Percentiles rank a stretch among this genome's conserved stretches.
phyloP scores from a whole-genome alignment of 2,888 invertebrate genomes.

The Magallana nippona region DNA sequence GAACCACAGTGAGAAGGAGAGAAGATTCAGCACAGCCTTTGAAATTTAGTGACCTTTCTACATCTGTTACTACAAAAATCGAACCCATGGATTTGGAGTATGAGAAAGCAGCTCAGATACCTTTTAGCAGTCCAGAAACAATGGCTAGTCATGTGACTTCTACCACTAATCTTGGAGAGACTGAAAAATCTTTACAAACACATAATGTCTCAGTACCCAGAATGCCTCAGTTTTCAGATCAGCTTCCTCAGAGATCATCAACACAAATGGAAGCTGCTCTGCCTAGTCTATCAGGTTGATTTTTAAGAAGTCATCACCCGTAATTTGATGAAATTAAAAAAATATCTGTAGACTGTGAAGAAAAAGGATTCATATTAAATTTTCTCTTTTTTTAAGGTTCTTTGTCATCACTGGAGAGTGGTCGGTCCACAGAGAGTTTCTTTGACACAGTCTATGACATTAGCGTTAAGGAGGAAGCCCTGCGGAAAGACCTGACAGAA shows the following conservation, averaged over 20 bases:
- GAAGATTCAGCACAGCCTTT: not conserved
- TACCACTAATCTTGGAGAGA: not conserved
- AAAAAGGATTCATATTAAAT: no score
- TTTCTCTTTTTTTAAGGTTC: slow-evolving; percentile 15
- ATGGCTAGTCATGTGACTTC: not conserved
- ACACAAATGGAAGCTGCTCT: not conserved
- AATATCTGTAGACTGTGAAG: not conserved
- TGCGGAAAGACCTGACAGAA: slow-evolving; percentile 57
- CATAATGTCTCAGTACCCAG: not conserved
- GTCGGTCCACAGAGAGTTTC: slow-evolving; percentile 53
- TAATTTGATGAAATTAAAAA: not conserved
- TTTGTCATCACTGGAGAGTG: slow-evolving; percentile 7
- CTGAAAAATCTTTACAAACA: not conserved
- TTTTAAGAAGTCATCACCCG: not conserved
- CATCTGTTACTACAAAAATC: slow-evolving; percentile 39
- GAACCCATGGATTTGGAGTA: slow-evolving; percentile 52
- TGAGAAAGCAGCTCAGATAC: slow-evolving; percentile 32
- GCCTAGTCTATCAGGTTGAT: slow-evolving; percentile 11
- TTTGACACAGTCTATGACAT: slow-evolving; percentile 65
- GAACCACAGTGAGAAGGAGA: not conserved
- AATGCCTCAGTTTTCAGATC: slow-evolving; percentile 13
- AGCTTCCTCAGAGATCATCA: slow-evolving; percentile 4
- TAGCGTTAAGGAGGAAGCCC: slow-evolving; percentile 65
- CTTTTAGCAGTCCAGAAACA: not conserved
- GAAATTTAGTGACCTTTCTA: slow-evolving; percentile 8